Evolutionary conservation across 1,140 invertebrate genomes (phyloP), one percentile per base, ranked within the genome.

Genomic region (Cydia pomonella): DNA sequence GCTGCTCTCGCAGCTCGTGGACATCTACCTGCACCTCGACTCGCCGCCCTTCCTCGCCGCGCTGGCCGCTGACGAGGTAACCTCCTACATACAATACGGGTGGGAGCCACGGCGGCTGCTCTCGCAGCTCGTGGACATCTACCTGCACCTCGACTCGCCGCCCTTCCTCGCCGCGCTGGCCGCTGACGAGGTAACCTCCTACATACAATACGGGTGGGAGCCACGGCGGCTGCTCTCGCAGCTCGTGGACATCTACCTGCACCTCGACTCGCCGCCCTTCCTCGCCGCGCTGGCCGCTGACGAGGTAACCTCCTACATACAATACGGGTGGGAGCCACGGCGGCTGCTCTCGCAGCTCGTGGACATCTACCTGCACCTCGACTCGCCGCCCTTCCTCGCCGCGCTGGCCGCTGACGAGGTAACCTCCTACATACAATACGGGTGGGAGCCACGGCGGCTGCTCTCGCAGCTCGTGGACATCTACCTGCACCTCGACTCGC

Each of bases 1-100:
- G 75, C 93, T 99, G 64, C 94, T 99, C 44, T 96, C 97, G 83
- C 97, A 99, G 91, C 95, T 99, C 64, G 97, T 98, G 64, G 97
- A 98, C 89, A 99, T 99, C 87, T 99, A 99, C 94, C 94, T 99
- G 74, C 98, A 99, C 94, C 95, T 99, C 78, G 97, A 99, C 94
- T 97, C 97, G 93, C 96, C 97, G 89, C 95, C 95, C 88, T 99
- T 99, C 94, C 97, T 97, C 82, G 95, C 97, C 81, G 97, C 97
- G 62, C 94, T 99, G 73, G 98, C 98, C 23, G 96, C 95, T 77
- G 98, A 99, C 91, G 98, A 98, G 95, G 96, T 97, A 86, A 29
- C 4, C 47, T 5, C 16, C 18, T 50, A 44, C 0, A 50, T 18
- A 50, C 9, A 98, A 87, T 99, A 99, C 89, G 97, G 97, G 1